A percentile compares a stretch with the other conserved stretches of the same genome.
Evolutionary conservation across 2,113 vertebrate species (phyloP).

Genomic region (Rhadina sibilatrix): DNA sequence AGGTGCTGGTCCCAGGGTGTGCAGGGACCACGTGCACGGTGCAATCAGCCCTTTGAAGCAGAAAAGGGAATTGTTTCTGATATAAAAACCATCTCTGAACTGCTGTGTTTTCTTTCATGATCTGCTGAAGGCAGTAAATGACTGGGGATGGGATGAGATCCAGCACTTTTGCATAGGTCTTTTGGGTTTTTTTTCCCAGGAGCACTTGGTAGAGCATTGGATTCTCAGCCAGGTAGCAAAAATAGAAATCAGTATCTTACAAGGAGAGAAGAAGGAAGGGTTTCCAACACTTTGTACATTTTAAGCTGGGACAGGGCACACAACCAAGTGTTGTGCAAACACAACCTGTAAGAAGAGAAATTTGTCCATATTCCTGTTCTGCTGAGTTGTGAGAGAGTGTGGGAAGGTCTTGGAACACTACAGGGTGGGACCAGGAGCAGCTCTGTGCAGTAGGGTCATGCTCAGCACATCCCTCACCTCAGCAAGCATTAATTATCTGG

Average conservation of each 20-base stretch:
- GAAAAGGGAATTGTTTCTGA: not conserved
- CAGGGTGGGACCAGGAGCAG: not conserved
- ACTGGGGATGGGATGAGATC: not conserved
- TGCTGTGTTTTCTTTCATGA: not conserved
- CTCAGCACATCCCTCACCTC: not conserved
- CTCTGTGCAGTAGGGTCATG: not conserved
- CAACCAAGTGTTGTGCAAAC: not conserved
- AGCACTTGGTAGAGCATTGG: not conserved
- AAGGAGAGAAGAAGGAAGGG: not conserved
- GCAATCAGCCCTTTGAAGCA: not conserved
- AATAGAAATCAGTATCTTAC: not conserved
- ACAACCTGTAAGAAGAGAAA: not conserved
- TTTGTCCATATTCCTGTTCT: not conserved
- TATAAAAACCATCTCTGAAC: not conserved
- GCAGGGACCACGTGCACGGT: fast-evolving
- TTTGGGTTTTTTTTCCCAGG: not conserved
- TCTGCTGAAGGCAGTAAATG: not conserved
- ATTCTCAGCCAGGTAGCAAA: not conserved
- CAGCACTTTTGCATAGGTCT: not conserved
- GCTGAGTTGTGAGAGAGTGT: not conserved
- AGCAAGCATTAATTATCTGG: not conserved
- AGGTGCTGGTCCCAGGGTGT: not conserved
- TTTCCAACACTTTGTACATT: not conserved
- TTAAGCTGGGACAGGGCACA: not conserved
- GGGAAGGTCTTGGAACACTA: not conserved